Percentiles rank a stretch among this genome's conserved stretches.
phyloP scores from a whole-genome alignment of 2,888 invertebrate species.

The Trachelus stipa region DNA sequence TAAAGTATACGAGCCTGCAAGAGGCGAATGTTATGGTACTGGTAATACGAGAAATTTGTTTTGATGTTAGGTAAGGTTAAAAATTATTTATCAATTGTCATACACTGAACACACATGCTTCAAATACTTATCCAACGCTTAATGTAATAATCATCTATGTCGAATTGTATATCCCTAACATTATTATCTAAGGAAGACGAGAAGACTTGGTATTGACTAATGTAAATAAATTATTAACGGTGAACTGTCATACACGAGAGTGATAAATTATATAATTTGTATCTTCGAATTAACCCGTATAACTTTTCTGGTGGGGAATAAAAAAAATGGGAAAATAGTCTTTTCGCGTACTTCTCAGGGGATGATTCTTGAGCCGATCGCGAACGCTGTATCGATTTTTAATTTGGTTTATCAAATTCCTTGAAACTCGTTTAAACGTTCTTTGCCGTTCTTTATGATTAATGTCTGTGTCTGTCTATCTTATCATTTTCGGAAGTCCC shows the following conservation, averaged over 20 bases:
- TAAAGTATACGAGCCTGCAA: background rate
- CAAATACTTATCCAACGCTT: background rate
- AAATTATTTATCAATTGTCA: background rate
- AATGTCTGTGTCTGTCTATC: background rate
- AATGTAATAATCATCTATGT: background rate
- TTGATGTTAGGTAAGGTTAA: background rate
- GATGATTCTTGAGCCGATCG: background rate
- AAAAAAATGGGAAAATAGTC: background rate
- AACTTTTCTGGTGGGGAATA: background rate
- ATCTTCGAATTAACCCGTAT: background rate
- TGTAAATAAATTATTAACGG: background rate
- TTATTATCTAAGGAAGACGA: background rate
- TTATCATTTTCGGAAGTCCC: background rate
- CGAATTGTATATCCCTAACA: background rate
- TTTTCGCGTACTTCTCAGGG: background rate
- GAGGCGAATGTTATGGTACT: background rate
- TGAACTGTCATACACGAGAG: background rate
- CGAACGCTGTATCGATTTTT: background rate
- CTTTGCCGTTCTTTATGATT: too few relatives aligned
- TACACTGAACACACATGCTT: background rate
- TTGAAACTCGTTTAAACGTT: background rate
- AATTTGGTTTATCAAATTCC: background rate
- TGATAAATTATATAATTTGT: background rate
- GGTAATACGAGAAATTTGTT: background rate
- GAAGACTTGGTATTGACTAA: background rate